A percentile compares a stretch with the other conserved stretches of the same genome.
These are phyloP conservation scores for Rhaphigaster nebulosa DNA, from an alignment of 2,888 invertebrate species.

Conservation along the genomic window DNA sequence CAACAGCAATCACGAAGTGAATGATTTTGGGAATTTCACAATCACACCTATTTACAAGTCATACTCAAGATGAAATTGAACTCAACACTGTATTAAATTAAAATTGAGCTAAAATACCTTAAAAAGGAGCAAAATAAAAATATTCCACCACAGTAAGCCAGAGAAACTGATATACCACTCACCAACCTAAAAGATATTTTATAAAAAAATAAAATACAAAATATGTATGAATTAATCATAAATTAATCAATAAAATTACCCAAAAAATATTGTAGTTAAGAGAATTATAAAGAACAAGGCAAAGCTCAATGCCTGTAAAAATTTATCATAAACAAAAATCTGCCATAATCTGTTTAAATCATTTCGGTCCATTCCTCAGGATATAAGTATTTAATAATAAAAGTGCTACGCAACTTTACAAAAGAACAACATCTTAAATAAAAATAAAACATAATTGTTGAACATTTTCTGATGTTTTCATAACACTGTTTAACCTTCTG, in stretches of 20 bases:
- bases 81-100: not conserved
- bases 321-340: conserved; percentile 58
- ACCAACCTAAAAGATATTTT: conserved; percentile 67
- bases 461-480: not conserved
- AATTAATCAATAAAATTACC: conserved; percentile 52
- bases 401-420: conserved; percentile 33
- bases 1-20: conserved; percentile 29
- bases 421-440: not conserved
- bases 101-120: conserved; percentile 66
- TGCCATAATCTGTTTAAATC: conserved; percentile 52
- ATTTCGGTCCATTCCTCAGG: conserved; percentile 48
- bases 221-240: not conserved
- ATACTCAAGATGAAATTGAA: not conserved
- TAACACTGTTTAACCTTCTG: conserved; percentile 21
- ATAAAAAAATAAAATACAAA: not conserved
- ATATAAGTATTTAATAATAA: not conserved
- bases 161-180: conserved; percentile 68
- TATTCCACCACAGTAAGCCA: conserved; percentile 69
- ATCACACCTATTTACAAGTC: conserved; percentile 52
- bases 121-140: conserved; percentile 69
- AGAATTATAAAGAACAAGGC: conserved; percentile 53
- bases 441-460: not conserved
- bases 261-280: conserved; percentile 61
- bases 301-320: conserved; percentile 57
- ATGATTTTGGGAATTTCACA: conserved; percentile 43